Evolutionary conservation across 1,140 invertebrate species (phyloP).

Genomic region (Tetraneura akinire): DNA sequence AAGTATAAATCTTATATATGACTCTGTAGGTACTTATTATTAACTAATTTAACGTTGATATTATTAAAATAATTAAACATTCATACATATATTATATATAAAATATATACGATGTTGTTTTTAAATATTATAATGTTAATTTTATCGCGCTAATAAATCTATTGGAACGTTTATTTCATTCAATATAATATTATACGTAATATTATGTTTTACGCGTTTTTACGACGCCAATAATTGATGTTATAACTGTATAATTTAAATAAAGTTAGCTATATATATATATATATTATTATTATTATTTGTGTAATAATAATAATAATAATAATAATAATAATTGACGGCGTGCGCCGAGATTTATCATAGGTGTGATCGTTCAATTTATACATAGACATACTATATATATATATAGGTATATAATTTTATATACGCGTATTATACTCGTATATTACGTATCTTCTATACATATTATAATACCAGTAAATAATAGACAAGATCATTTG

Average conservation of each 20-base stretch:
- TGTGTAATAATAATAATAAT: too few species aligned
- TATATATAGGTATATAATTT: too few species aligned
- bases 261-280: background rate
- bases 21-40: too few species aligned
- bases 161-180: slow-evolving; percentile 7
- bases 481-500: slow-evolving; percentile 6
- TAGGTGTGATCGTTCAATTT: background rate
- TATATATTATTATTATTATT: too few species aligned
- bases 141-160: slow-evolving; percentile 25
- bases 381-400: background rate
- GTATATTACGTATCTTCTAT: background rate
- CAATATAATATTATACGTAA: too few species aligned
- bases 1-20: too few species aligned
- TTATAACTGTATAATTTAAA: slow-evolving; percentile 33
- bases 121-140: background rate
- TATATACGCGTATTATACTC: background rate
- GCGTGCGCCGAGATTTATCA: slow-evolving; percentile 30
- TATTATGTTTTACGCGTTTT: background rate
- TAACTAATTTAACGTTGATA: too few species aligned
- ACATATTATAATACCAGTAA: too few species aligned
- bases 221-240: background rate
- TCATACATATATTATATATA: background rate
- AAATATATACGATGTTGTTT: slow-evolving; percentile 24
- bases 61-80: slow-evolving; percentile 1
- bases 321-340: background rate